Evolutionary conservation across 2,113 vertebrate species (phyloP).

Genomic region (Macroglossus sobrinus): DNA sequence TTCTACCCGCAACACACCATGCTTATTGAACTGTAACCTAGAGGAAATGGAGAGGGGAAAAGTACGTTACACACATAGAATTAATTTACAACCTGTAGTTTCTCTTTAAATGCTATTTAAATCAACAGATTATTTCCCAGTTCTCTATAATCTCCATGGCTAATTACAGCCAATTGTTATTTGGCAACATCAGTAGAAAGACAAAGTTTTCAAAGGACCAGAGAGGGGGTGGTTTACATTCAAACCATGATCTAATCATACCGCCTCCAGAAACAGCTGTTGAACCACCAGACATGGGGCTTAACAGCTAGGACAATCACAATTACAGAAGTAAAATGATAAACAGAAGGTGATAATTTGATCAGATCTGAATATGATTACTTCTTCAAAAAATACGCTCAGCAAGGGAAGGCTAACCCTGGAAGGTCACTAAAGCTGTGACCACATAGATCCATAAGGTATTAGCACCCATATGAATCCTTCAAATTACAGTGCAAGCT

Average conservation of each 20-base stretch:
- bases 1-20: conserved; percentile 85
- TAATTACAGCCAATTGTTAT: background rate
- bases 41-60: background rate
- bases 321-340: background rate
- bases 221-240: background rate
- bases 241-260: background rate
- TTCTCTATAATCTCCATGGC: background rate
- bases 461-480: background rate
- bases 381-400: background rate
- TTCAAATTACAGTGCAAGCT: background rate
- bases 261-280: background rate
- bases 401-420: background rate
- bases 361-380: background rate
- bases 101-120: background rate
- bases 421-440: background rate
- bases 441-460: background rate
- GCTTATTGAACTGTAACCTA: conserved; percentile 86
- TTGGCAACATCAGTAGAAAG: background rate
- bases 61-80: background rate
- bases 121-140: background rate
- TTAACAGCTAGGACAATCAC: background rate
- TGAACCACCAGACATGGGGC: background rate
- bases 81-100: background rate
- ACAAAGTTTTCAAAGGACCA: background rate
- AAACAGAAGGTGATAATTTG: background rate